Evolutionary conservation across 2,113 vertebrate genomes (phyloP), one percentile per base, ranked within the genome.

Genomic region (Bolborhynchus lineola): DNA sequence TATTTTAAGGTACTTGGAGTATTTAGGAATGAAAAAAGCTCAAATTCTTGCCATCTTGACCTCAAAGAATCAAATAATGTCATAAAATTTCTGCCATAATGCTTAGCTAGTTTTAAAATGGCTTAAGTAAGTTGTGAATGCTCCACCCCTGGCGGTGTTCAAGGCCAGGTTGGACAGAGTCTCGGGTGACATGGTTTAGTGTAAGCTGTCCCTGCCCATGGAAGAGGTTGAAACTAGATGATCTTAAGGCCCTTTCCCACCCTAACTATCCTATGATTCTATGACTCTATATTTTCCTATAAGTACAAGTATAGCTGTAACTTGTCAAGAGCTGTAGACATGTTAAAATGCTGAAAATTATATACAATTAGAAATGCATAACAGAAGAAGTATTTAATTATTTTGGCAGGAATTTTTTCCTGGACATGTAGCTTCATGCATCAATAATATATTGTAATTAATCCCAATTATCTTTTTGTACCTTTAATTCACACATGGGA

Each of bases 391-490:
- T 35, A 91, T 86, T 96, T 92, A 87, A 97, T 77, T 97, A 69
- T 90, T 97, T 94, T 92, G 67, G 81, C 88, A 81, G 93, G 64
- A 52, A 95, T 65, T 25, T 90, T 88, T 96, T 89, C 76, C 69
- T 59, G 64, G 97, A 95, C 97, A 5, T 95, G 97, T 92, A 91
- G 23, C 68, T 97, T 97, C 97, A 94, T 77, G 95, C 42, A 94
- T 21, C 39, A 84, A 46, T 71, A 92, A 86, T 69, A 50, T 59
- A 76, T 25, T 86, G 72, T 69, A 96, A 90, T 91, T 97, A 96
- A 98, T 96, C 87, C 11, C 55, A 82, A 94, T 93, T 86, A 90
- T 76, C 82, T 91, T 96, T 89, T 89, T 88, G 77, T 84, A 81
- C 86, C 59, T 93, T 88, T 96, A 94, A 84, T 96, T 74, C 70